Conservation (phyloP, 2,113 vertebrate species). For the Sakesphorus luctuosus region DNA sequence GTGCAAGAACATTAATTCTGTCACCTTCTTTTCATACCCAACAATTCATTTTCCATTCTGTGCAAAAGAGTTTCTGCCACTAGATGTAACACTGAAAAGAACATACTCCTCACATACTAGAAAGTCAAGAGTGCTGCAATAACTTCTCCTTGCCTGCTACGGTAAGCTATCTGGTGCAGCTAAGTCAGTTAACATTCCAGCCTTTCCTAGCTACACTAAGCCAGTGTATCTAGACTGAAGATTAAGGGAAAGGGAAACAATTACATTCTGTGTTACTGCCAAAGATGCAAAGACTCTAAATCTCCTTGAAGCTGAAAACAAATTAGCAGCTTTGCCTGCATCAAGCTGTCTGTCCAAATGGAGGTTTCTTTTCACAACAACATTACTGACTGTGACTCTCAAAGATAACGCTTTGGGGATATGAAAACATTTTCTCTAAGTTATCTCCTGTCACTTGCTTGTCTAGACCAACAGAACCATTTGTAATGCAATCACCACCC, state of each 20-base stretch:
- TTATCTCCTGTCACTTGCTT: slow-evolving; percentile 46
- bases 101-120: neutral
- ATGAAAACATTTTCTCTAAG: slow-evolving; percentile 61
- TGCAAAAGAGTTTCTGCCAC: neutral
- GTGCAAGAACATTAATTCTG: slow-evolving; percentile 37
- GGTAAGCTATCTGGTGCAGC: slow-evolving; percentile 2
- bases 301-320: slow-evolving; percentile 76
- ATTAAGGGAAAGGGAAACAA: slow-evolving; percentile 66
- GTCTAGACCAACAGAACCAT: slow-evolving; percentile 33
- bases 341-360: slow-evolving; percentile 47
- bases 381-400: slow-evolving; percentile 37
- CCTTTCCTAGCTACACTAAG: slow-evolving; percentile 9
- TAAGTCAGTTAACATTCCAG: slow-evolving; percentile 27
- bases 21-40: slow-evolving; percentile 26
- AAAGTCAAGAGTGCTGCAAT: neutral
- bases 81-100: slow-evolving; percentile 1
- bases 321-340: slow-evolving; percentile 74
- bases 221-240: slow-evolving; percentile 32
- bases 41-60: slow-evolving; percentile 13
- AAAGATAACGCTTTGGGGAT: slow-evolving; percentile 55
- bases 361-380: slow-evolving; percentile 38
- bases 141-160: neutral
- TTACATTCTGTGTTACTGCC: slow-evolving; percentile 43
- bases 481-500: neutral
- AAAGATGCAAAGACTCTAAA: slow-evolving; percentile 65